A percentile compares a stretch with the other conserved stretches of the same genome.
Evolutionary conservation across 2,113 vertebrate genomes (phyloP).

Genomic region (Callipepla californica): DNA sequence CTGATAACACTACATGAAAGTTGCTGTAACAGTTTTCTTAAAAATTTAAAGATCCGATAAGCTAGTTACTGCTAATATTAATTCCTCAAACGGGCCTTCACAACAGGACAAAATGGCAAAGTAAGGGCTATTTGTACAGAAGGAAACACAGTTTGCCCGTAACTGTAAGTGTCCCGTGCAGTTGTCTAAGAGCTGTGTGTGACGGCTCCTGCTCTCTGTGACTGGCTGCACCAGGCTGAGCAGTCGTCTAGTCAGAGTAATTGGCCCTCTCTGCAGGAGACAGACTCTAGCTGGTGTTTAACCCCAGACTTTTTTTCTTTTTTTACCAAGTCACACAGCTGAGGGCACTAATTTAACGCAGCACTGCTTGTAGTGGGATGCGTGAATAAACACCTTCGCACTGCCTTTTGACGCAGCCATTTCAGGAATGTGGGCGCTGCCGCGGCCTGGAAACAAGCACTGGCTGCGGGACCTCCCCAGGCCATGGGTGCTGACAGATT

Average conservation of each 20-base stretch:
- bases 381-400: not conserved
- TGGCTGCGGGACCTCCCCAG: rapidly evolving
- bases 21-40: not conserved
- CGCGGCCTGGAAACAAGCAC: rapidly evolving
- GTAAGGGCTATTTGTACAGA: not conserved
- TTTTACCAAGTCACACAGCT: not conserved
- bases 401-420: not conserved
- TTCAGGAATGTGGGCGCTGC: not conserved
- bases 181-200: not conserved
- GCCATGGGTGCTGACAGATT: rapidly evolving
- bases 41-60: not conserved
- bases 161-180: not conserved
- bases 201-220: not conserved
- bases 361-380: not conserved
- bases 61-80: not conserved
- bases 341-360: not conserved
- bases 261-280: not conserved
- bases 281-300: not conserved
- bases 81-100: not conserved
- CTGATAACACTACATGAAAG: not conserved
- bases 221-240: not conserved
- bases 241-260: not conserved
- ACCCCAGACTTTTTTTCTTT: not conserved
- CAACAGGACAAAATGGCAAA: not conserved
- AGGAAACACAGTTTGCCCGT: not conserved